These are phyloP conservation scores for Leucoraja erinaceus DNA, from an alignment of 2,113 vertebrate species.

Conservation along the genomic window DNA sequence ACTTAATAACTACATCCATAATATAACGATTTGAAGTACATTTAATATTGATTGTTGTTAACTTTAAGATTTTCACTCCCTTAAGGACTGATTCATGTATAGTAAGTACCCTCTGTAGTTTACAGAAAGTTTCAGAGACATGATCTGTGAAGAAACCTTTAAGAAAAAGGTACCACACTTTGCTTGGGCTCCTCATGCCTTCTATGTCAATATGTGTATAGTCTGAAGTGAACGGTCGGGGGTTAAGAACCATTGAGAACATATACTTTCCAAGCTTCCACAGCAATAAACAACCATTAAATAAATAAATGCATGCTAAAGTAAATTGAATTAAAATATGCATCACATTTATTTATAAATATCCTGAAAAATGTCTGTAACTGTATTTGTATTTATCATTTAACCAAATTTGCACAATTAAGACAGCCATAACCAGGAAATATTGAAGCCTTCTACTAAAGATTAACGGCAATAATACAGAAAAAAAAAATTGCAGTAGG, in stretches of 20 bases:
- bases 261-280: neutral
- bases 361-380: too few relatives aligned
- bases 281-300: neutral
- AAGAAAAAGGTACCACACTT: too few relatives aligned
- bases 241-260: too few relatives aligned
- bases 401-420: neutral
- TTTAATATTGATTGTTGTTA: too few relatives aligned
- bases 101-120: too few relatives aligned
- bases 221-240: too few relatives aligned
- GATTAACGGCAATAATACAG: neutral
- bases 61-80: too few relatives aligned
- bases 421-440: neutral
- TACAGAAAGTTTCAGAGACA: too few relatives aligned
- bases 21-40: neutral
- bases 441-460: neutral
- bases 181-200: too few relatives aligned
- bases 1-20: neutral
- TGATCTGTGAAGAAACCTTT: too few relatives aligned
- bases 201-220: too few relatives aligned
- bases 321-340: neutral
- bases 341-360: neutral
- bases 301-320: neutral
- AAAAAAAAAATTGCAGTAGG: neutral
- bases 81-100: too few relatives aligned
- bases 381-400: neutral